A percentile compares a stretch with the other conserved stretches of the same genome.
These are phyloP conservation scores for Mactra quadrangularis DNA, from an alignment of 1,140 invertebrate genomes.

Conservation along the genomic window DNA sequence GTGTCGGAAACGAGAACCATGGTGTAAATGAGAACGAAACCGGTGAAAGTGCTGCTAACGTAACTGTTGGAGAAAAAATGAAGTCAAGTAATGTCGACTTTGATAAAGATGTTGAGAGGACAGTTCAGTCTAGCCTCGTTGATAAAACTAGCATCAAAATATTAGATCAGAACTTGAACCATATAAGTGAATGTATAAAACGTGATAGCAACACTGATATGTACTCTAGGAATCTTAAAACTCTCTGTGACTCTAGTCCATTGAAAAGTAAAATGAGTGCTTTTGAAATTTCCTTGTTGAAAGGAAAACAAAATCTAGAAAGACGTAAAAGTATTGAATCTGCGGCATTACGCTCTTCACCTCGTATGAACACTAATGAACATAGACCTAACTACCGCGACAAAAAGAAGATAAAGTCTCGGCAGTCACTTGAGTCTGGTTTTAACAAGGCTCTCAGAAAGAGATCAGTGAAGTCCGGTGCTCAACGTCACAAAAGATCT, in stretches of 20 bases:
- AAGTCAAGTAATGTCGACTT: background rate
- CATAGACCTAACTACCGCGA: conserved; percentile 42
- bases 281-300: conserved; percentile 50
- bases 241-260: conserved; percentile 29
- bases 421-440: conserved; percentile 2
- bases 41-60: background rate
- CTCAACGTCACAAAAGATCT: conserved; percentile 3
- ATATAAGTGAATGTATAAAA: conserved; percentile 19
- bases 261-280: conserved; percentile 55
- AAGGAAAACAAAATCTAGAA: conserved; percentile 53
- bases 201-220: conserved; percentile 18
- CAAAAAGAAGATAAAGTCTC: background rate
- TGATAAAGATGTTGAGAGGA: background rate
- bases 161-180: conserved; percentile 34
- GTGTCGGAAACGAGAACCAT: conserved; percentile 13
- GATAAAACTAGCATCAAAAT: conserved; percentile 1
- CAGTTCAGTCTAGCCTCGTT: background rate
- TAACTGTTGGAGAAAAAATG: background rate
- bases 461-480: background rate
- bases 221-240: conserved; percentile 28
- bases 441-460: background rate
- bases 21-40: background rate
- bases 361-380: conserved; percentile 43
- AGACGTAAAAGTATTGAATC: conserved; percentile 50
- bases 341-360: conserved; percentile 30